These are phyloP conservation scores for Odocoileus hemionus DNA, from an alignment of 2,113 vertebrate species.

Conservation along the genomic window DNA sequence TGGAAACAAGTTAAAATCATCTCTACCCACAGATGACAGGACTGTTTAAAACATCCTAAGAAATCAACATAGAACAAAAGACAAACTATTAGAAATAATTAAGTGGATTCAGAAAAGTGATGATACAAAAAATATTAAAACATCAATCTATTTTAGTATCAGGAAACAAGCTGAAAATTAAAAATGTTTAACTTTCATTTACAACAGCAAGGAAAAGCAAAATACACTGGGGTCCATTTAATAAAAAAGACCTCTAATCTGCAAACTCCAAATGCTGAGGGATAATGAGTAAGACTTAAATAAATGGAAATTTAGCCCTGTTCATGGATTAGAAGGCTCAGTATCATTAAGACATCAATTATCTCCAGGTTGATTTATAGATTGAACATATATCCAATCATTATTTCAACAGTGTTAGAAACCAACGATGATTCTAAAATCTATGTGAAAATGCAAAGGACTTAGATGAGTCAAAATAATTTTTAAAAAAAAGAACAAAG, in stretches of 20 bases:
- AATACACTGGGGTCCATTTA: neutral
- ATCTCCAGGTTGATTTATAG: neutral
- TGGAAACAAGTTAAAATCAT: neutral
- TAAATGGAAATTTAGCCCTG: neutral
- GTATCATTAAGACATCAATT: neutral
- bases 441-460: neutral
- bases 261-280: neutral
- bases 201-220: neutral
- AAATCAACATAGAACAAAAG: neutral
- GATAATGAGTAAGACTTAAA: neutral
- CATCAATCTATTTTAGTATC: neutral
- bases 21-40: neutral
- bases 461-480: neutral
- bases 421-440: neutral
- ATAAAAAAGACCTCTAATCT: neutral
- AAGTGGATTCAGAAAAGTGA: neutral
- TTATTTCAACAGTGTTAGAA: constrained; percentile 14
- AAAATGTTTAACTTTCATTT: neutral
- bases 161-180: neutral
- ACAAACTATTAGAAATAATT: neutral
- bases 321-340: neutral
- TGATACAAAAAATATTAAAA: neutral
- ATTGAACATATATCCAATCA: neutral
- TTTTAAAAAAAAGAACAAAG: neutral
- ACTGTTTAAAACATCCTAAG: neutral